phyloP scores from a whole-genome alignment of 1,140 invertebrate genomes.

The Hypsibius dujardini region DNA sequence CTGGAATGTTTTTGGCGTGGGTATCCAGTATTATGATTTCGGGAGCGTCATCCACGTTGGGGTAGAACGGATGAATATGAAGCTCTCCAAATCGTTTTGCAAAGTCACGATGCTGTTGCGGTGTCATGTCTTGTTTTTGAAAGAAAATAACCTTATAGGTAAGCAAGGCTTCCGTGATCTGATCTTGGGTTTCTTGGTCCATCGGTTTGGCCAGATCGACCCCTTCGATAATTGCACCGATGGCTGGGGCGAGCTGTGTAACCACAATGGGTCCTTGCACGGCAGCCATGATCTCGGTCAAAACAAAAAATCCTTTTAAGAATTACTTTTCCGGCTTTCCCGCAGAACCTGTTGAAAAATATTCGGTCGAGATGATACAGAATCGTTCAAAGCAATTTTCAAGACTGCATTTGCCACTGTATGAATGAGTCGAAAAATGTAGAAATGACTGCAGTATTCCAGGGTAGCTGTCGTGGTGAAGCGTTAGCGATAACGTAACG shows the following conservation, averaged over 20 bases:
- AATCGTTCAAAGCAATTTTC: too few relatives aligned
- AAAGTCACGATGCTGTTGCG: neutral
- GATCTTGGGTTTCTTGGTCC: neutral
- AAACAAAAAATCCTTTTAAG: too few relatives aligned
- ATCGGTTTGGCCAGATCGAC: neutral
- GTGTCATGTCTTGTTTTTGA: neutral
- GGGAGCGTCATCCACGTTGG: neutral
- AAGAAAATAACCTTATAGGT: neutral
- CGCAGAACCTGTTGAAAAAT: too few relatives aligned
- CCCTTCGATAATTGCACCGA: neutral
- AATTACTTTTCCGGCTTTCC: too few relatives aligned
- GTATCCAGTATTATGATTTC: neutral
- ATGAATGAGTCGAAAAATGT: too few relatives aligned
- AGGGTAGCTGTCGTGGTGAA: too few relatives aligned
- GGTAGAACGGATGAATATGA: constrained; percentile 9
- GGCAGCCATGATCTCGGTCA: too few relatives aligned
- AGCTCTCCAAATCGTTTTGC: neutral
- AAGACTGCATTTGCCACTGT: too few relatives aligned
- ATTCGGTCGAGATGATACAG: too few relatives aligned
- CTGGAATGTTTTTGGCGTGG: neutral
- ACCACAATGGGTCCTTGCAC: too few relatives aligned
- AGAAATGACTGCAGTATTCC: too few relatives aligned
- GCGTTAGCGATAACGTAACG: too few relatives aligned
- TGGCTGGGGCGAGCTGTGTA: neutral
- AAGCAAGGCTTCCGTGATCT: neutral